Evolutionary conservation across 2,113 vertebrate genomes (phyloP), one percentile per base, ranked within the genome.

Genomic region (Morone chrysops): DNA sequence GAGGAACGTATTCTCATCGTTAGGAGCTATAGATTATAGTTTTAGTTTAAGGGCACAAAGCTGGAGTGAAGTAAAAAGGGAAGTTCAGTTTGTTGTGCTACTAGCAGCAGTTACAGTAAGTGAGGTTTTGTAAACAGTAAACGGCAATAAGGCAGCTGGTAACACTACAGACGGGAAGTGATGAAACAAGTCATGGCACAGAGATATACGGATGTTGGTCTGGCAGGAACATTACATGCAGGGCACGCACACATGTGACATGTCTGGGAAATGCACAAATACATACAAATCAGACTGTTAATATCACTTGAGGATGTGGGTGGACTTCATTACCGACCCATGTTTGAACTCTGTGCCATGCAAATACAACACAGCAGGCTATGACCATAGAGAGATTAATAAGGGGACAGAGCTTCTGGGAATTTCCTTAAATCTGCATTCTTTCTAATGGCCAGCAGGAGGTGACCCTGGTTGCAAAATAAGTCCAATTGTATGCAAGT

Each of bases 71-170:
- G 59, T 69, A 50, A 61, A 72, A 70, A 48, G 0, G 20, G 22
- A 8, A 10, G 20, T 18, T 66, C 6, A 38, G 14, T 36, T 12
- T 25, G 45, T 71, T 77, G 56, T 82, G 86, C 72, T 54, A 75
- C 45, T 63, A 77, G 90, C 78, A 87, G 90, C 86, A 75, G 80
- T 87, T 70, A 69, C 65, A 77, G 78, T 81, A 70, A 80, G 73
- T 81, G 72, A 83, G 79, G 83, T 85, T 80, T 75, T 87, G 92
- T 92, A 89, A 91, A 91, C 85, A 54, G 81, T 87, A 48, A 84
- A 51, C 7, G 18, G 80, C 57, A 78, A 82, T 92, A 93, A 91
- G 92, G 92, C 90, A 90, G 87, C 75, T 82, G 76, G 78, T 84
- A 75, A 82, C 41, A 77, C 88, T 85, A 78, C 75, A 81, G 56